Conservation (phyloP, 2,888 invertebrate species). For the Pheosia gnoma region DNA sequence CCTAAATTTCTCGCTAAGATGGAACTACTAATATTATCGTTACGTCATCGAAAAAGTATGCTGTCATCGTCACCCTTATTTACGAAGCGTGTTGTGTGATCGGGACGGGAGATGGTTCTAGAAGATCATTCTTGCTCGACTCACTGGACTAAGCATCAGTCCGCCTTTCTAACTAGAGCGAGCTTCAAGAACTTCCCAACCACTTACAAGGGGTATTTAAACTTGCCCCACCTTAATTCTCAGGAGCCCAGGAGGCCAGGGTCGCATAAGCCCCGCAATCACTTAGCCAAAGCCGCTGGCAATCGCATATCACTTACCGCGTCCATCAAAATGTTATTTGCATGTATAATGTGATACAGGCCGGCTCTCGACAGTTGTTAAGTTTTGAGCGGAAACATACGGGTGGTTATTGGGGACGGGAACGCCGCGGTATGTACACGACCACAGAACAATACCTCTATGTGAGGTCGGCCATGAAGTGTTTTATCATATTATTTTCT, state of each 20-base stretch:
- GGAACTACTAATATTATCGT: no score
- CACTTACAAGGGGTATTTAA: constrained; percentile 7
- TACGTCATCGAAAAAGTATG: no score
- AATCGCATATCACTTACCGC: constrained; percentile 58
- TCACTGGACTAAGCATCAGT: no score
- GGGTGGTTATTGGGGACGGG: constrained; percentile 12
- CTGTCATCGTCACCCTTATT: no score
- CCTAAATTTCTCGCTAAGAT: no score
- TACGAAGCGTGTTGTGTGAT: no score
- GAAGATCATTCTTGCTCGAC: no score
- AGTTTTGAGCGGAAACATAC: constrained; percentile 25
- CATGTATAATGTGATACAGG: constrained; percentile 62
- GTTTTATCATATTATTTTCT: no score
- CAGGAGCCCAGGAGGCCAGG: constrained; percentile 20
- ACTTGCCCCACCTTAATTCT: constrained; percentile 21
- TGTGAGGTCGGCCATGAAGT: no score
- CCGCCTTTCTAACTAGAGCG: not conserved
- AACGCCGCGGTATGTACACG: not conserved
- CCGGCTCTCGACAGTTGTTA: constrained; percentile 31
- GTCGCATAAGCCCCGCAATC: constrained; percentile 30
- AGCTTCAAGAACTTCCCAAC: constrained; percentile 1
- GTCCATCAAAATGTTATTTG: constrained; percentile 67
- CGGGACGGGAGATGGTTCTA: no score
- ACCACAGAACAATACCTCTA: no score
- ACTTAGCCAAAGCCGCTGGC: constrained; percentile 30